Conservation (phyloP, 2,888 invertebrate genomes). For the Amblyteles armatorius region DNA sequence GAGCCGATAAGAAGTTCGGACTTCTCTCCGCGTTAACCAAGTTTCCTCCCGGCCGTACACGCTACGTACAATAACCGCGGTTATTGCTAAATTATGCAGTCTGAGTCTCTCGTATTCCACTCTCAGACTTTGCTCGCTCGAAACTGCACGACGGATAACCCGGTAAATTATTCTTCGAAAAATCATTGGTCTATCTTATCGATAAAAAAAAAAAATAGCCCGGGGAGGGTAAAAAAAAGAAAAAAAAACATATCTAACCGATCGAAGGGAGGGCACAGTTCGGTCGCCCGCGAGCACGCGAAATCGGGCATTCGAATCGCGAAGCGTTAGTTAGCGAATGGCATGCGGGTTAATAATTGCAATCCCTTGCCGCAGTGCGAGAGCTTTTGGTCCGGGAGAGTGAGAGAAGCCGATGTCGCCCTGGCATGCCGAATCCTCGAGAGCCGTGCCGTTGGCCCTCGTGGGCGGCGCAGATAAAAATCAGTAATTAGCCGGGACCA, state of each 20-base stretch:
- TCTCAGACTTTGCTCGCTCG: slow-evolving; percentile 30
- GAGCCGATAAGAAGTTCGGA: slow-evolving; percentile 67
- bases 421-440: slow-evolving; percentile 67
- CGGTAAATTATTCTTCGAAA: background rate
- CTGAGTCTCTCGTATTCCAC: slow-evolving; percentile 33
- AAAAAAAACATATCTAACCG: slow-evolving; percentile 25
- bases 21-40: slow-evolving; percentile 38
- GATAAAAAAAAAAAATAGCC: background rate
- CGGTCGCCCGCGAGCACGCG: slow-evolving; percentile 49
- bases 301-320: slow-evolving; percentile 65
- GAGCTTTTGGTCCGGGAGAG: slow-evolving; percentile 54
- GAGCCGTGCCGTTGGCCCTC: slow-evolving; percentile 66
- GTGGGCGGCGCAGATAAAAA: slow-evolving; percentile 81
- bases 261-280: slow-evolving; percentile 19
- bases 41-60: slow-evolving; percentile 40
- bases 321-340: slow-evolving; percentile 73
- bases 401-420: slow-evolving; percentile 62
- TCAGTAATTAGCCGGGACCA: slow-evolving; percentile 84
- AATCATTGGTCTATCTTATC: slow-evolving; percentile 53
- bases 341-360: slow-evolving; percentile 75
- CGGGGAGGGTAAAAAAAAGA: background rate
- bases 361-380: slow-evolving; percentile 64
- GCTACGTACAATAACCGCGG: slow-evolving; percentile 24
- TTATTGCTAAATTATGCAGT: slow-evolving; percentile 68
- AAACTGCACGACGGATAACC: background rate